A percentile compares a stretch with the other conserved stretches of the same genome.
phyloP scores from a whole-genome alignment of 2,888 invertebrate species.

The Tineola bisselliella region DNA sequence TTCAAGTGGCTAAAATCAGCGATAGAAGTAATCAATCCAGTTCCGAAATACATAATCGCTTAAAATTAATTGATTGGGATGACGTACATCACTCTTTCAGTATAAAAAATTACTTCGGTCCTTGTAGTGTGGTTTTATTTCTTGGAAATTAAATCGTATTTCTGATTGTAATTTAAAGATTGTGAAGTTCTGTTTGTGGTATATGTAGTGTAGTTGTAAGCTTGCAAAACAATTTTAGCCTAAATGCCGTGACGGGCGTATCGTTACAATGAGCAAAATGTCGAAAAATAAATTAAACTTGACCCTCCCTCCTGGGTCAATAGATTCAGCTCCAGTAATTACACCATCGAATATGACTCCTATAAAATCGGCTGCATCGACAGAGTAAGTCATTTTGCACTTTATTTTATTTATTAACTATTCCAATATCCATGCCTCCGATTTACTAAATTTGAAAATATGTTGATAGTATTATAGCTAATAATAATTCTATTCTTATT shows the following conservation, averaged over 20 bases:
- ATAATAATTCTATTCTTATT: too few species aligned
- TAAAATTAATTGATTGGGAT: too few species aligned
- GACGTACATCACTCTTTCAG: too few species aligned
- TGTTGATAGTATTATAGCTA: too few species aligned
- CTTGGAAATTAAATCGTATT: conserved; percentile 22
- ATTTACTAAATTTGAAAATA: too few species aligned
- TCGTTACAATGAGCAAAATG: conserved; percentile 71
- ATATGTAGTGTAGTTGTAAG: not conserved
- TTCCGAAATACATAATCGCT: too few species aligned
- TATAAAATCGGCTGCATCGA: conserved; percentile 65
- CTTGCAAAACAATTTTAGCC: not conserved
- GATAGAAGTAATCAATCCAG: too few species aligned
- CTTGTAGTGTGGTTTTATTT: not conserved
- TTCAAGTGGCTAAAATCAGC: too few species aligned
- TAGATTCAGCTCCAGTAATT: conserved; percentile 75
- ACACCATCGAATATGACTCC: conserved; percentile 69
- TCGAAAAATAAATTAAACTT: conserved; percentile 92
- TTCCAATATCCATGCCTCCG: not conserved
- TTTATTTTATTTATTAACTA: not conserved
- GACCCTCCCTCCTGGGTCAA: conserved; percentile 89
- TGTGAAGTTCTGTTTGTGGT: conserved; percentile 11
- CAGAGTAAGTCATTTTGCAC: conserved; percentile 39
- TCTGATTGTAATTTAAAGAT: conserved; percentile 16
- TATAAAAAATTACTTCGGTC: not conserved
- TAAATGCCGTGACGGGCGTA: conserved; percentile 29